phyloP scores from a whole-genome alignment of 2,888 invertebrate species.

The Keiferia lycopersicella region DNA sequence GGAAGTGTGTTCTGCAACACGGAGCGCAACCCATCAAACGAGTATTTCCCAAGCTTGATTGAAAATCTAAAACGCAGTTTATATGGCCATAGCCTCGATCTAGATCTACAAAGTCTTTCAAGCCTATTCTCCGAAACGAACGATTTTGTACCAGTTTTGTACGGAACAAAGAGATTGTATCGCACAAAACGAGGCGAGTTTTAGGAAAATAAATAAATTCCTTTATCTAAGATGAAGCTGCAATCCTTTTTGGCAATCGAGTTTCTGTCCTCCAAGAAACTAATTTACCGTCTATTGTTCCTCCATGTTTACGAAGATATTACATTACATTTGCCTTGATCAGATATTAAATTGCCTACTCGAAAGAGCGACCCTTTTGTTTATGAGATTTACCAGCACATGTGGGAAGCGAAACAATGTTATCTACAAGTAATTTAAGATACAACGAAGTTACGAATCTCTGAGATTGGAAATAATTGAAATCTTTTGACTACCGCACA shows the following conservation, averaged over 20 bases:
- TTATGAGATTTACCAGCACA: slow-evolving; percentile 42
- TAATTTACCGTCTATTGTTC: slow-evolving; percentile 74
- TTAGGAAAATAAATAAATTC: slow-evolving; percentile 39
- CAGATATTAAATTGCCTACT: slow-evolving; percentile 70
- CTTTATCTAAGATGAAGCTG: slow-evolving; percentile 48
- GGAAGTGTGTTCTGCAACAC: background rate
- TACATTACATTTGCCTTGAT: slow-evolving; percentile 69
- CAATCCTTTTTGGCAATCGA: slow-evolving; percentile 67
- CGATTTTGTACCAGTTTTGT: slow-evolving; percentile 15
- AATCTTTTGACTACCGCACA: background rate
- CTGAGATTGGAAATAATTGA: slow-evolving; percentile 33
- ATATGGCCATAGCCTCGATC: background rate
- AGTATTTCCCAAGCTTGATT: background rate
- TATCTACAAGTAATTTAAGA: slow-evolving; percentile 45
- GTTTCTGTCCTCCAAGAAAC: slow-evolving; percentile 67
- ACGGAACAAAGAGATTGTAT: slow-evolving; percentile 26
- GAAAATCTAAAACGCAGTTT: background rate
- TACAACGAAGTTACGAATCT: slow-evolving; percentile 38
- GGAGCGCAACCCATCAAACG: background rate
- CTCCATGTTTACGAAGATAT: slow-evolving; percentile 72
- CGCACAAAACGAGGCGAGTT: slow-evolving; percentile 20
- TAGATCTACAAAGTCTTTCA: slow-evolving; percentile 17
- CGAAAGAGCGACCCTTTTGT: slow-evolving; percentile 56
- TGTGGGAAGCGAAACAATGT: slow-evolving; percentile 37
- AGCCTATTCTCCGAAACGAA: slow-evolving; percentile 16